Evolutionary conservation across 2,888 invertebrate species (phyloP), one percentile per base, ranked within the genome.

Genomic region (Zeuzera pyrina): DNA sequence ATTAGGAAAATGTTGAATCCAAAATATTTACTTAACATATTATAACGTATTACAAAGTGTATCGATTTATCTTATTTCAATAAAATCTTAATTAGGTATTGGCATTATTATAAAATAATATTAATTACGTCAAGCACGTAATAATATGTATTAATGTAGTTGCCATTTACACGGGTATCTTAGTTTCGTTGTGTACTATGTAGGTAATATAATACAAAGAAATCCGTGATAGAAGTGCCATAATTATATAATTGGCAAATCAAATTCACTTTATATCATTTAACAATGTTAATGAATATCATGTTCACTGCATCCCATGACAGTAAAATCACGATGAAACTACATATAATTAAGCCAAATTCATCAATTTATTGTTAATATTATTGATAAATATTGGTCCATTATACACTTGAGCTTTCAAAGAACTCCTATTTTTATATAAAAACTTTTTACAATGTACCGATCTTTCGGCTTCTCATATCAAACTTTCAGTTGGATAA

Each of bases 371-470:
- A 54, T 50, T 49, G 41, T 52, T 53, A n/a, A 52, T 52, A 61
- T 46, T 50, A 49, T 55, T 49, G 47, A 44, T 7, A 54, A 52
- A 34, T 38, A 61, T 73, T 62, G 77, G 78, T 79, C 79, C 77
- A 78, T 60, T 70, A 58, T 69, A 78, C 56, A 71, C 70, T 77
- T 73, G 78, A 81, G 74, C 78, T 81, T 81, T 71, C 62, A 61
- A 59, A 68, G 62, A 65, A 68, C 63, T 76, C 69, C 70, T 81
- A 78, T 81, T 81, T 81, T 78, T 77, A 61, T 81, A 78, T 55
- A 54, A 12, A 61, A 69, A 70, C 62, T 70, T 74, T 77, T 65
- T 71, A 68, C 74, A 77, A 57, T 63, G 43, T 57, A 46, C 10
- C 11, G 8, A 12, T 49, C 52, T 64, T 66, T 66, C 60, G 66